phyloP scores from a whole-genome alignment of 2,888 invertebrate species.

The Catocala fraxini region DNA sequence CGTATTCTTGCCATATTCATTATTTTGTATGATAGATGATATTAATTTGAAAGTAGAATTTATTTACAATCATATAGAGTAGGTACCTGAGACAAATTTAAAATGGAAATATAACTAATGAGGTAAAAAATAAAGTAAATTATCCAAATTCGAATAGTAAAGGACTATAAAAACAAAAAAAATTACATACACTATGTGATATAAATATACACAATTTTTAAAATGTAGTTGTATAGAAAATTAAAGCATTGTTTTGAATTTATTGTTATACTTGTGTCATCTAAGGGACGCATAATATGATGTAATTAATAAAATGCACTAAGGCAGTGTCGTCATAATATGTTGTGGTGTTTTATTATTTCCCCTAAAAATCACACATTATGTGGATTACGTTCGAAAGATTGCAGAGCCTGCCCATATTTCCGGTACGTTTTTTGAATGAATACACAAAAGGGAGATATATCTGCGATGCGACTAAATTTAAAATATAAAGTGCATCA shows the following conservation, averaged over 20 bases:
- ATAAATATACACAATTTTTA: conserved; percentile 84
- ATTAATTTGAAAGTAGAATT: conserved; percentile 9
- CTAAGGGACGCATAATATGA: conserved; percentile 60
- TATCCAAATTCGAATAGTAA: conserved; percentile 46
- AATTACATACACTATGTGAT: conserved; percentile 79
- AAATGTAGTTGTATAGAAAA: conserved; percentile 74
- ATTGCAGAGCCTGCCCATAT: too few relatives aligned
- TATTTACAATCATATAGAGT: conserved; percentile 21
- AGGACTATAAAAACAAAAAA: conserved; percentile 56
- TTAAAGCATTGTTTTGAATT: conserved; percentile 72
- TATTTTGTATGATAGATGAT: conserved; percentile 1
- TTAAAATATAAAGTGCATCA: too few relatives aligned
- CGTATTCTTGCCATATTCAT: conserved; percentile 14
- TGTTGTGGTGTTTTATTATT: conserved; percentile 67
- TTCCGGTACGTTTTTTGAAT: too few relatives aligned
- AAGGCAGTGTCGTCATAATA: conserved; percentile 76
- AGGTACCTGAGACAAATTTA: conserved; percentile 45
- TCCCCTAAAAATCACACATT: background rate
- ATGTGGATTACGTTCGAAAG: background rate
- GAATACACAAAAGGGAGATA: too few relatives aligned
- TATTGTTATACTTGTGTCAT: conserved; percentile 76
- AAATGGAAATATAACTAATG: conserved; percentile 31
- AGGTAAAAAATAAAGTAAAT: conserved; percentile 31
- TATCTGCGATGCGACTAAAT: too few relatives aligned
- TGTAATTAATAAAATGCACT: conserved; percentile 82